phyloP scores from a whole-genome alignment of 2,888 invertebrate species.

The Eupithecia vulgata region DNA sequence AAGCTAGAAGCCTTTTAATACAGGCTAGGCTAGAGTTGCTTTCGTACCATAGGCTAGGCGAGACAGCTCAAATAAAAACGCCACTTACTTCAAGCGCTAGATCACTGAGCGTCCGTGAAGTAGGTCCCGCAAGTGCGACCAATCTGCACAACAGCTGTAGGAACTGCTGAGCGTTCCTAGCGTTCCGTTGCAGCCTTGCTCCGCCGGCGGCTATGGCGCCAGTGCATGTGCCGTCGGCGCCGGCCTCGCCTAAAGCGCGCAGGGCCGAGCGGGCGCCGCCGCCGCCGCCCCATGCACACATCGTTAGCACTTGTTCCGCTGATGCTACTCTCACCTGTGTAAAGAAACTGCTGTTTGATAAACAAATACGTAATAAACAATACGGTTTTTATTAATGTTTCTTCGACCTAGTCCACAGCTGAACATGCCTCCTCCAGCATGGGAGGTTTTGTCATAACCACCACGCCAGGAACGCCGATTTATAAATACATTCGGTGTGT shows the following conservation, averaged over 20 bases:
- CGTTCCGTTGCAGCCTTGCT: conserved; percentile 78
- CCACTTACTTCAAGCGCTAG: conserved; percentile 65
- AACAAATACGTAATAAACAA: background rate
- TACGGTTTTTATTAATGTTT: no score
- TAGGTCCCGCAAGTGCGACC: conserved; percentile 87
- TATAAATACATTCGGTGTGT: background rate
- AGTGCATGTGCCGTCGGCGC: conserved; percentile 83
- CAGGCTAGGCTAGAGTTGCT: background rate
- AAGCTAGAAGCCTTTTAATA: background rate
- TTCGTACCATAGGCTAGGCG: background rate
- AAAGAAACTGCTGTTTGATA: background rate
- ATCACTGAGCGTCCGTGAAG: conserved; percentile 87
- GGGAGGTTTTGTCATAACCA: no score
- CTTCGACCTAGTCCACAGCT: no score
- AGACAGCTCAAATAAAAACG: background rate
- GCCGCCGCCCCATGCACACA: conserved; percentile 91
- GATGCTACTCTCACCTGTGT: conserved; percentile 89
- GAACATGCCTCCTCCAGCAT: no score
- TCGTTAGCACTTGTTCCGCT: conserved; percentile 92
- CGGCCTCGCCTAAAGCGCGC: conserved; percentile 65
- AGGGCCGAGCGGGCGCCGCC: conserved; percentile 73
- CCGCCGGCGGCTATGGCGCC: conserved; percentile 58
- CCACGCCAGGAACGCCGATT: no score
- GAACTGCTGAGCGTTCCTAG: conserved; percentile 90
- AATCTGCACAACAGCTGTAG: conserved; percentile 89